Base-by-base conservation (phyloP, 2,113 vertebrate species). In the Tragelaphus strepsiceros region DNA sequence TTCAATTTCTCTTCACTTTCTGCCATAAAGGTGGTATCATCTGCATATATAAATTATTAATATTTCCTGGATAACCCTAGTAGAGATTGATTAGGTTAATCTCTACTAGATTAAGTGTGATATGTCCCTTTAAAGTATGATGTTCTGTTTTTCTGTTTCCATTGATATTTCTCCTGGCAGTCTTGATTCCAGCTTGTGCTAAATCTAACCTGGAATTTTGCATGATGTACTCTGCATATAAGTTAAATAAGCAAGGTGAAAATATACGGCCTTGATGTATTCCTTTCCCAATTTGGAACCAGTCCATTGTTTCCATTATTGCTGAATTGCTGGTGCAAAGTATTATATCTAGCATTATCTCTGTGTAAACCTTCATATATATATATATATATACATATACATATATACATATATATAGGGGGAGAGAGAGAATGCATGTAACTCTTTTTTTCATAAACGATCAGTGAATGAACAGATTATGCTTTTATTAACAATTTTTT, bases 401-500 rank as follows among this genome's bases (percentile, higher is more conserved):
- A 7, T 74, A 19, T 77, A 56, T 39, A 86, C 49, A 49, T 49
- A 49, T 49, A 49, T 49, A 49, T 49, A 49, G 10, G 9, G 12
- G 1, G 7, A 64, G 1, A 71, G n/a, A 71, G 19, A 39, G 10
- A 71, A 8, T 74, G 4, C 21, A 28, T 71, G 13, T 14, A 59
- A 12, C 4, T 81, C 21, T 82, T 84, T 89, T 89, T 39, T 32
- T 54, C 74, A 93, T 84, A 84, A 97, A 74, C 87, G n/a, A 84
- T 93, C 80, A 93, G 28, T 86, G 64, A 91, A 87, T 62, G 61
- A 96, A 71, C 62, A 96, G 39, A 84, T 94, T 96, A 84, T 91
- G 26, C 46, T 96, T 97, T 93, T 64, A 56, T 91, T 82, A 95
- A 87, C 61, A 91, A 43, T 43, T 87, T 83, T 94, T 95, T 91